A percentile compares a stretch with the other conserved stretches of the same genome.
phyloP scores from a whole-genome alignment of 2,888 invertebrate genomes.

The Hemithea aestivaria region DNA sequence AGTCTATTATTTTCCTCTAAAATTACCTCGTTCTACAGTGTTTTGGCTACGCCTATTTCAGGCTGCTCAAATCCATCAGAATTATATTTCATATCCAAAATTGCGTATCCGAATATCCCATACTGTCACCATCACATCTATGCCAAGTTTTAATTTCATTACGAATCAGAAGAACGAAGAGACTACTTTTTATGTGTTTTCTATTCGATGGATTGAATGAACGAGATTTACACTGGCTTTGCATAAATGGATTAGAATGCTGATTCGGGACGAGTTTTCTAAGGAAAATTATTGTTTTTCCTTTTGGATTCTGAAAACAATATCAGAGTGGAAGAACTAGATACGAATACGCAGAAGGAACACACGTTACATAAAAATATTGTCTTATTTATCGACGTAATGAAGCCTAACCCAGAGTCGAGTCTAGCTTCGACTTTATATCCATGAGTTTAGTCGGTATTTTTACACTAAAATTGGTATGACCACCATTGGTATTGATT shows the following conservation, averaged over 20 bases:
- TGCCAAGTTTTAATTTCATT: slow-evolving; percentile 61
- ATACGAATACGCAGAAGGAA: too few species aligned
- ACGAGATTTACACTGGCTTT: slow-evolving; percentile 36
- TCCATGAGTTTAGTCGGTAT: too few species aligned
- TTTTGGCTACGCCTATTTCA: too few species aligned
- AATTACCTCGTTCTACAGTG: too few species aligned
- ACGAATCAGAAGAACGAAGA: slow-evolving; percentile 43
- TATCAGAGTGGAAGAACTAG: slow-evolving; percentile 14
- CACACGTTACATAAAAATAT: too few species aligned
- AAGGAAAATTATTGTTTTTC: slow-evolving; percentile 26
- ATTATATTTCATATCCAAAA: slow-evolving; percentile 5
- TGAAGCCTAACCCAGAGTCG: too few species aligned
- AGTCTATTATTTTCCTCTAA: too few species aligned
- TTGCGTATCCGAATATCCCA: not conserved
- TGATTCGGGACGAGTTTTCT: slow-evolving; percentile 28
- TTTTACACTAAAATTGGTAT: too few species aligned
- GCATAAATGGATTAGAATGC: slow-evolving; percentile 45
- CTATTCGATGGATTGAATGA: slow-evolving; percentile 43
- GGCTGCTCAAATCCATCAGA: too few species aligned
- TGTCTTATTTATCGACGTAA: too few species aligned
- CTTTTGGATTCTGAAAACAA: slow-evolving; percentile 19
- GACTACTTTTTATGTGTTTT: slow-evolving; percentile 43
- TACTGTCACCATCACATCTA: slow-evolving; percentile 22
- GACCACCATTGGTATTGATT: too few species aligned
- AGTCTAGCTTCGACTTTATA: too few species aligned